Evolutionary conservation across 1,140 invertebrate species (phyloP).

Genomic region (Zaprionus camerounensis): DNA sequence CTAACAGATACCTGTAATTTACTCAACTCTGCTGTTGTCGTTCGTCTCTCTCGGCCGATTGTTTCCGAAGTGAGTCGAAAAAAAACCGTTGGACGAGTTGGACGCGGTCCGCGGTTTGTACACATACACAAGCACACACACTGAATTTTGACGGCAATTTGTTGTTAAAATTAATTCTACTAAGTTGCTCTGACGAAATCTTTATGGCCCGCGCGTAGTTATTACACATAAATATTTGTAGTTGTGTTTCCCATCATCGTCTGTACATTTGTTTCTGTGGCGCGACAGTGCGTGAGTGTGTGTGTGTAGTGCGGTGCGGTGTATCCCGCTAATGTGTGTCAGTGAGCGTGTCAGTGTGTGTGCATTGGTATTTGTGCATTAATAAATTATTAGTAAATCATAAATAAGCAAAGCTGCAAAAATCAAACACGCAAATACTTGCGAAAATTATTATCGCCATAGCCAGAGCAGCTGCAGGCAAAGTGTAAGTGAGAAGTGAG

Average conservation of each 20-base stretch:
- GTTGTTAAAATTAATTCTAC: slow-evolving; percentile 43
- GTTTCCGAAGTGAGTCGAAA: slow-evolving; percentile 47
- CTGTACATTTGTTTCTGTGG: slow-evolving; percentile 39
- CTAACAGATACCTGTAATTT: slow-evolving; percentile 26
- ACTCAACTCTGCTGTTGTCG: slow-evolving; percentile 30
- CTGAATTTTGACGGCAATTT: slow-evolving; percentile 33
- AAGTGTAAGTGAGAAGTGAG: slow-evolving; percentile 53
- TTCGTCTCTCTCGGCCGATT: slow-evolving; percentile 30
- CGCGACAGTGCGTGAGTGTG: slow-evolving; percentile 5
- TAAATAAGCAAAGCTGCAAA: slow-evolving; percentile 36
- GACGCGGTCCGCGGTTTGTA: slow-evolving; percentile 45
- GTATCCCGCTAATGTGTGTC: slow-evolving; percentile 11
- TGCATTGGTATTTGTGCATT: slow-evolving; percentile 42
- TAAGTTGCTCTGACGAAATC: slow-evolving; percentile 35
- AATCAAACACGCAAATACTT: slow-evolving; percentile 47
- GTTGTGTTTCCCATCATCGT: slow-evolving; percentile 11
- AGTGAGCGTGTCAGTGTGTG: slow-evolving; percentile 10
- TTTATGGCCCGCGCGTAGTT: slow-evolving; percentile 20
- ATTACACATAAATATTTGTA: slow-evolving; percentile 23
- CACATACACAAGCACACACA: slow-evolving; percentile 20
- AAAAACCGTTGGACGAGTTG: slow-evolving; percentile 54
- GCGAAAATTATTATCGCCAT: slow-evolving; percentile 42
- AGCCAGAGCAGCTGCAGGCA: slow-evolving; percentile 49
- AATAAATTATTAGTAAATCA: slow-evolving; percentile 68
- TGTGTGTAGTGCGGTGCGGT: slow-evolving; percentile 16